Base-by-base conservation (phyloP, 2,888 invertebrate genomes). In the Lissocephala sabroskyi region DNA sequence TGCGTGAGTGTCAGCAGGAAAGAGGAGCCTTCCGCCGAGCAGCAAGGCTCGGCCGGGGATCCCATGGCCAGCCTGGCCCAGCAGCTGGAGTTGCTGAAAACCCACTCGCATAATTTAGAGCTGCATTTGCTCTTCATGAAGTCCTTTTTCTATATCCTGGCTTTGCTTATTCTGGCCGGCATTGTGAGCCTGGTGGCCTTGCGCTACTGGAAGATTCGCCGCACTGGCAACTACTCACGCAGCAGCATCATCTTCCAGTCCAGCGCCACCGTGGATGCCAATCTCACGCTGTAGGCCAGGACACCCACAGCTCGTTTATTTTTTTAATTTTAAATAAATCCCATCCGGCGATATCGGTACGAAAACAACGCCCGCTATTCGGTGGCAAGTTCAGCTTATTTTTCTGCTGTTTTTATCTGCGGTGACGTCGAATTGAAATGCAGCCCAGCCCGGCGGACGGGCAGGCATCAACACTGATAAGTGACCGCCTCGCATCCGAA, bases 161-260 rank as follows among this genome's bases (percentile, higher is more conserved):
- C 73, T 0, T 44, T 55, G 0, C 19, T 70, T 0, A 40, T 79
- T 1, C 39, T 62, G 1, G 52, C 65, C 6, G 51, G 52, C 2
- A 13, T 59, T 2, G 47, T 73, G 1, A 49, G 68, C 0, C 16
- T 76, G 10, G 44, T 56, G 1, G 29, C 47, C 0, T 10, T 76
- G 2, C 59, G 62, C 7, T 65, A 63, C 37, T 64, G 63, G 41
- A 80, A 77, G 30, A 47, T 51, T 10, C 59, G 62, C 0, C 61
- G 77, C 1, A 65, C 70, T 2, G 73, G 76, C 1, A 74, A 62
- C n/a, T 80, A 80, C 33, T 56, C 65, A 19, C 78, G 75, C 37
- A 76, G 78, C 29, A 82, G 81, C 52, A 83, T 84, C 14, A 79
- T 83, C 7, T 84, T 81, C 52, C 76, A 79, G n/a, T 84, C 84